phyloP scores from a whole-genome alignment of 2,888 invertebrate species.

The Aleiodes alternator region DNA sequence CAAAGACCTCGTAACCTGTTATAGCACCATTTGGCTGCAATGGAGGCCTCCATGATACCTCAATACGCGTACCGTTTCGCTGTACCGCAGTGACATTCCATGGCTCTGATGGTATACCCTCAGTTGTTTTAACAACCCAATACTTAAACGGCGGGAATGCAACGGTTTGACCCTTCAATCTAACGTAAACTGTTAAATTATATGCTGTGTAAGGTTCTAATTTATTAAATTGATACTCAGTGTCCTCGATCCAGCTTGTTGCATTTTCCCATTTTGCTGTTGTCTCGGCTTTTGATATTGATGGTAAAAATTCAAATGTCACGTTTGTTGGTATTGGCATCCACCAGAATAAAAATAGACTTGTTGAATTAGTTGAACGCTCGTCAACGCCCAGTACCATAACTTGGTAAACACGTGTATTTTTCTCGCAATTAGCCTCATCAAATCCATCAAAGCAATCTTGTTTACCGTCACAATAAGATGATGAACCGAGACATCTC shows the following conservation, averaged over 20 bases:
- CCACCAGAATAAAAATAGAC: constrained; percentile 82
- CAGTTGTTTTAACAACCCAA: constrained; percentile 80
- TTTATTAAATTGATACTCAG: constrained; percentile 79
- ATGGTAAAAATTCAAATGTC: constrained; percentile 82
- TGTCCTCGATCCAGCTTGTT: constrained; percentile 80
- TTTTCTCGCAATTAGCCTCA: constrained; percentile 80
- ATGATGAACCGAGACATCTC: constrained; percentile 79
- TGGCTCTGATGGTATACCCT: constrained; percentile 85
- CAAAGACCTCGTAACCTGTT: constrained; percentile 80
- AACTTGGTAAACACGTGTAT: constrained; percentile 75
- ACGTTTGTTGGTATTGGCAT: constrained; percentile 75
- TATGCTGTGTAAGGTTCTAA: constrained; percentile 85
- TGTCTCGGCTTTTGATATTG: constrained; percentile 77
- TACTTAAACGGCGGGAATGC: constrained; percentile 79
- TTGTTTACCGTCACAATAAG: constrained; percentile 81
- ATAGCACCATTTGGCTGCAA: constrained; percentile 80
- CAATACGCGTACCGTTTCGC: constrained; percentile 80
- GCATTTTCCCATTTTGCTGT: constrained; percentile 79
- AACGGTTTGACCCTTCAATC: constrained; percentile 77
- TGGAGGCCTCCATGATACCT: constrained; percentile 84
- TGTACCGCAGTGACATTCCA: constrained; percentile 81
- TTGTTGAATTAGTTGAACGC: constrained; percentile 80
- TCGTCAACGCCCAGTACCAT: constrained; percentile 82
- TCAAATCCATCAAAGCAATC: constrained; percentile 87
- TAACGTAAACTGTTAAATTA: constrained; percentile 87